These are phyloP conservation scores for Spodoptera picta DNA, from an alignment of 2,888 invertebrate species.

Conservation along the genomic window DNA sequence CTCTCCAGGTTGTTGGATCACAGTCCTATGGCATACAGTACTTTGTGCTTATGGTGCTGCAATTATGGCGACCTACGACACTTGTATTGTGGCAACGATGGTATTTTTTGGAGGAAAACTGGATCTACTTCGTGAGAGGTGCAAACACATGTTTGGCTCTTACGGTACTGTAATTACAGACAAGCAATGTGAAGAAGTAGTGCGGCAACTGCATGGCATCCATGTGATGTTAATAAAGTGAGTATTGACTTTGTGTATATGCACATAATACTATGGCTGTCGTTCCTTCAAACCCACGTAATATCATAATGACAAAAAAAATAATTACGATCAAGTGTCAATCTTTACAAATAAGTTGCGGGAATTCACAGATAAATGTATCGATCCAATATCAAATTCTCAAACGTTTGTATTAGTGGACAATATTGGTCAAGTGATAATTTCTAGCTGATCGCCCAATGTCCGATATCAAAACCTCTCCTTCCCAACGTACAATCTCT, in stretches of 20 bases:
- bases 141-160: constrained; percentile 69
- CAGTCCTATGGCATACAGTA: constrained; percentile 70
- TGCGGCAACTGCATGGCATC: constrained; percentile 69
- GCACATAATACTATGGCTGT: too few relatives aligned
- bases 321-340: too few relatives aligned
- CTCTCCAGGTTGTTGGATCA: constrained; percentile 76
- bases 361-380: too few relatives aligned
- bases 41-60: constrained; percentile 71
- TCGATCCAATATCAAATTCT: too few relatives aligned
- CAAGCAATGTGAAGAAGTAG: constrained; percentile 54
- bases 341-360: too few relatives aligned
- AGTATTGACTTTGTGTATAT: constrained; percentile 51
- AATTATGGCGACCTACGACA: constrained; percentile 76
- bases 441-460: too few relatives aligned
- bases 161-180: constrained; percentile 54
- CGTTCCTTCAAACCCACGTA: too few relatives aligned
- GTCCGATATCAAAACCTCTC: too few relatives aligned
- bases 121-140: constrained; percentile 74
- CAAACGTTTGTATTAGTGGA: too few relatives aligned
- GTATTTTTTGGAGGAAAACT: constrained; percentile 80
- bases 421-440: too few relatives aligned
- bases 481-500: too few relatives aligned
- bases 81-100: constrained; percentile 72
- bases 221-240: constrained; percentile 75
- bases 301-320: too few relatives aligned